Conservation (phyloP, 1,140 invertebrate genomes). For the Drosophila nigrodunni region DNA sequence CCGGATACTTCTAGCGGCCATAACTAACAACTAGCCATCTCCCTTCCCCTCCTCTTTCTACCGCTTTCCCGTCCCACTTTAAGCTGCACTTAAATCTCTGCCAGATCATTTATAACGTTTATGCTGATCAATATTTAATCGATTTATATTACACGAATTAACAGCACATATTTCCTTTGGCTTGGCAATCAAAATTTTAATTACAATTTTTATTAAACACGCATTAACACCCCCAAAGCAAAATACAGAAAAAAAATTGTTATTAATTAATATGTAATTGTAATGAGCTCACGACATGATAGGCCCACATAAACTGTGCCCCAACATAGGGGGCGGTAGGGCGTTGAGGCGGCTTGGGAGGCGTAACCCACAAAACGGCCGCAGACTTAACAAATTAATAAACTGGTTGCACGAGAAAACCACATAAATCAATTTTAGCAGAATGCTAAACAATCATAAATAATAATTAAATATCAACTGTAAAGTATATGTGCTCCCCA, state of each 20-base stretch:
- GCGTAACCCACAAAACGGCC: slow-evolving; percentile 54
- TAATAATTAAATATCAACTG: slow-evolving; percentile 73
- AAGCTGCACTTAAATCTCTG: slow-evolving; percentile 12
- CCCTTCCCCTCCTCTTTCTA: not conserved
- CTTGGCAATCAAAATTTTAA: slow-evolving; percentile 55
- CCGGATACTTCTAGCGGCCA: not conserved
- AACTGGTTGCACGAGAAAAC: slow-evolving; percentile 69
- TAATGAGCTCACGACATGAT: slow-evolving; percentile 68
- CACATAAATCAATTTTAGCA: slow-evolving; percentile 77
- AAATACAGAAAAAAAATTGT: slow-evolving; percentile 52
- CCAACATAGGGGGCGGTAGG: not conserved
- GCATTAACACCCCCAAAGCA: slow-evolving; percentile 54
- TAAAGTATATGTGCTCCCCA: slow-evolving; percentile 28
- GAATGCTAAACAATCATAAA: slow-evolving; percentile 80
- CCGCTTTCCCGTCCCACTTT: not conserved
- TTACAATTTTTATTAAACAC: slow-evolving; percentile 55
- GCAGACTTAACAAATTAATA: slow-evolving; percentile 78
- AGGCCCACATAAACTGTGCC: slow-evolving; percentile 47
- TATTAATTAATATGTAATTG: slow-evolving; percentile 82
- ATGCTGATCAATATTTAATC: slow-evolving; percentile 1
- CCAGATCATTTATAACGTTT: not conserved
- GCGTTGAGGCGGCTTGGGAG: not conserved
- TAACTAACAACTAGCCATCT: not conserved
- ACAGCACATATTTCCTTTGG: slow-evolving; percentile 20
- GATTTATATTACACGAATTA: not conserved